These are phyloP conservation scores for Scartelaos histophorus DNA, from an alignment of 2,113 vertebrate species.

Conservation along the genomic window DNA sequence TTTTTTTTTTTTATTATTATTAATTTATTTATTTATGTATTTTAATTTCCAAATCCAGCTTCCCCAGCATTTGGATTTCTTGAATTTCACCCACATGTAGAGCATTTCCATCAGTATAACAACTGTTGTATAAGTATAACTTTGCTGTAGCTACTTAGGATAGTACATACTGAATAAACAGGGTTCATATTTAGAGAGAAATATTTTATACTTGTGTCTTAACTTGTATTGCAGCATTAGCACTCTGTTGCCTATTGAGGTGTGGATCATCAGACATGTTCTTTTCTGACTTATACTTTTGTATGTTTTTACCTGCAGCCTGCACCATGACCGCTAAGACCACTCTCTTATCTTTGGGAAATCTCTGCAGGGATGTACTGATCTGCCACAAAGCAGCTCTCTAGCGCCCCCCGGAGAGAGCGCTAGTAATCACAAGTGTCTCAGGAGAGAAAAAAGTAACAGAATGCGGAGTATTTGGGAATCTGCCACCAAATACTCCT, in stretches of 20 bases:
- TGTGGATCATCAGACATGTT: slow-evolving; percentile 26
- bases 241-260: slow-evolving; percentile 23
- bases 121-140: slow-evolving; percentile 17
- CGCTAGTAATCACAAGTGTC: slow-evolving; percentile 69
- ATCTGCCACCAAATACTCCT: slow-evolving; percentile 46
- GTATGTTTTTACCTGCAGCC: slow-evolving; percentile 21
- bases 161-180: no score
- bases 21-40: no score
- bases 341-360: slow-evolving; percentile 57
- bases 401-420: slow-evolving; percentile 90
- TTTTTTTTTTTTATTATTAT: no score
- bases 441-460: slow-evolving; percentile 46
- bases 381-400: slow-evolving; percentile 78
- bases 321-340: slow-evolving; percentile 49
- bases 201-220: not conserved
- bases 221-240: not conserved
- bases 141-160: slow-evolving; percentile 32
- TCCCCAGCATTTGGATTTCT: no score
- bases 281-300: slow-evolving; percentile 17
- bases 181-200: not conserved
- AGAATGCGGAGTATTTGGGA: slow-evolving; percentile 24
- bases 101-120: no score
- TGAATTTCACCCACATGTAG: no score
- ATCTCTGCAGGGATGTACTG: slow-evolving; percentile 54
- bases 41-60: no score